A percentile compares a stretch with the other conserved stretches of the same genome.
These are phyloP conservation scores for Buphagus erythrorhynchus DNA, from an alignment of 2,797 vertebrate species.

Conservation along the genomic window DNA sequence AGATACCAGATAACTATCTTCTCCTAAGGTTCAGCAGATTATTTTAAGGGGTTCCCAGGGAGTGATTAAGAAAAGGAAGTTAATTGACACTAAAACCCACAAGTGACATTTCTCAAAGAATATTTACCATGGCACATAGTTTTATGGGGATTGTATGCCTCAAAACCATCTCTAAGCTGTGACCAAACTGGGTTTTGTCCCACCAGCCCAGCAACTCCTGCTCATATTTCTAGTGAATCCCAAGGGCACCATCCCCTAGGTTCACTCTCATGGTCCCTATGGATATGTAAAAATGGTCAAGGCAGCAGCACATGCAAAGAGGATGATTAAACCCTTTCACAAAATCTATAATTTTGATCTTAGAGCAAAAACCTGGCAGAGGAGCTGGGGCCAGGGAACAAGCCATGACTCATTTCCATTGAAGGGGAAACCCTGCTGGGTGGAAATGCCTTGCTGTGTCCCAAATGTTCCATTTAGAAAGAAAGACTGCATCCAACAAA, in stretches of 20 bases:
- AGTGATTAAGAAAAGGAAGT: not conserved
- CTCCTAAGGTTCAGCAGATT: not conserved
- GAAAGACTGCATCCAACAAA: not conserved
- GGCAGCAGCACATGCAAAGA: not conserved
- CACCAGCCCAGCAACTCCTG: not conserved
- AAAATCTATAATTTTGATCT: not conserved
- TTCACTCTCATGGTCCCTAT: not conserved
- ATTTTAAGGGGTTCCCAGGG: not conserved
- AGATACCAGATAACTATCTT: not conserved
- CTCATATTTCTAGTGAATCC: not conserved
- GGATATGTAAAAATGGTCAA: not conserved
- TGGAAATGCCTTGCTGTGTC: not conserved
- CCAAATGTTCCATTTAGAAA: not conserved
- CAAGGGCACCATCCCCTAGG: not conserved
- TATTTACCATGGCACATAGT: accelerated
- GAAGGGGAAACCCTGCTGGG: not conserved
- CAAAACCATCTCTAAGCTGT: not conserved
- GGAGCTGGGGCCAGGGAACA: not conserved
- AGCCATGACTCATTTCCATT: not conserved
- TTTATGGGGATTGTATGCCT: not conserved
- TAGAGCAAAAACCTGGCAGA: not conserved
- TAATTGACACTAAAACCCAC: not conserved
- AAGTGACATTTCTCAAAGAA: not conserved
- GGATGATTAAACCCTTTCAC: not conserved
- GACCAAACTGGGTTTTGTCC: not conserved